Percentiles rank a stretch among this genome's conserved stretches.
phyloP scores from a whole-genome alignment of 2,797 vertebrate species.

The Malacoraja senta region DNA sequence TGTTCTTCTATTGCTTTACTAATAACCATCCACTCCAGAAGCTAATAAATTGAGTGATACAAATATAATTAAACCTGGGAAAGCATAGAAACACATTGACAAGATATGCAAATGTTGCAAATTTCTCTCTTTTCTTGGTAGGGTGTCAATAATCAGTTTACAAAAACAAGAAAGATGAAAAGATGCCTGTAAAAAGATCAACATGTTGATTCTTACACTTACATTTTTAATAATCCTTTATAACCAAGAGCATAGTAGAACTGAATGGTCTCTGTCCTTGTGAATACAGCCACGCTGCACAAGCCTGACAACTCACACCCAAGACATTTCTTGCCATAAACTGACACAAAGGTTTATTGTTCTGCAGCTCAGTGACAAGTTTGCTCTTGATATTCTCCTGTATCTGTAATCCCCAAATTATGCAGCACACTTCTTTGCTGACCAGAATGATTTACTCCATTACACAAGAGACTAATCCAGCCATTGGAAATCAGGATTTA shows the following conservation, averaged over 20 bases:
- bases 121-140: neutral
- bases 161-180: neutral
- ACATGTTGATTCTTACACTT: neutral
- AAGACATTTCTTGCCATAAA: neutral
- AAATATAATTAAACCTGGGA: neutral
- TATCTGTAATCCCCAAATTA: neutral
- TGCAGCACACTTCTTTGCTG: neutral
- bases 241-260: neutral
- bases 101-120: neutral
- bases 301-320: neutral
- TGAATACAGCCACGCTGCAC: neutral
- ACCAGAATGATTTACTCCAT: neutral
- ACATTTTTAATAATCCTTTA: neutral
- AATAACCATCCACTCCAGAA: conserved; percentile 6
- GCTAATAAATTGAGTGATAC: neutral
- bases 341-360: neutral
- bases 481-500: neutral
- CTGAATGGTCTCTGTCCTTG: neutral
- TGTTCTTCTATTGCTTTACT: neutral
- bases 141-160: neutral
- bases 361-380: neutral
- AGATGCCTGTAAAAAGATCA: neutral
- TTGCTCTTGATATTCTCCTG: neutral
- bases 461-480: neutral
- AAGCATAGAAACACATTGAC: neutral